Percentiles rank a stretch among this genome's conserved stretches.
Evolutionary conservation across 2,888 invertebrate genomes (phyloP).

Genomic region (Cynaeus angustus): DNA sequence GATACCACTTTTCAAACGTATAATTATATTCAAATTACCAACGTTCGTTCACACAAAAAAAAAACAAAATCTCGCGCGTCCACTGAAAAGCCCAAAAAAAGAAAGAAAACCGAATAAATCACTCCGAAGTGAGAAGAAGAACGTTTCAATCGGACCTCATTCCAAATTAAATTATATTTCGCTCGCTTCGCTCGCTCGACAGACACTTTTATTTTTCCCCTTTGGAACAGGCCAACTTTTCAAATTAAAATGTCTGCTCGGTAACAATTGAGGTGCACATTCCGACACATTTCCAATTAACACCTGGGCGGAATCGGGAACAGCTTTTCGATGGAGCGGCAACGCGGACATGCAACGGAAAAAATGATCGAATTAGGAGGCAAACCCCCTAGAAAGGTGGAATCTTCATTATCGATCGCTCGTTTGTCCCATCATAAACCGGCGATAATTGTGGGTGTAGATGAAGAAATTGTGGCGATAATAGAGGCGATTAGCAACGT

Average conservation of each 20-base stretch:
- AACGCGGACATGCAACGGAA: no score
- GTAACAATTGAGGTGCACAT: conserved; percentile 66
- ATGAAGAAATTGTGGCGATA: conserved; percentile 42
- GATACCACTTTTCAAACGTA: conserved; percentile 56
- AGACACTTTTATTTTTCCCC: conserved; percentile 42
- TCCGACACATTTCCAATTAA: conserved; percentile 69
- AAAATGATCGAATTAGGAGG: no score
- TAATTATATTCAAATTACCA: conserved; percentile 62
- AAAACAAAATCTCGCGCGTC: conserved; percentile 25
- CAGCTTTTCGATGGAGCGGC: not conserved
- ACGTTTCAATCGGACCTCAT: conserved; percentile 66
- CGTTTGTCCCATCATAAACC: not conserved
- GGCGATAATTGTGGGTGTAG: conserved; percentile 43
- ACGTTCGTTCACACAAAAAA: conserved; percentile 52
- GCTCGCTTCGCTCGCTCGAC: conserved; percentile 61
- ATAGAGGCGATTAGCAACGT: conserved; percentile 43
- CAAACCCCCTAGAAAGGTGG: no score
- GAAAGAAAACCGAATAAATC: conserved; percentile 58
- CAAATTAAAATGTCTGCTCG: conserved; percentile 68
- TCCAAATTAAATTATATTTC: conserved; percentile 68
- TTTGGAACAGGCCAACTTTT: conserved; percentile 61
- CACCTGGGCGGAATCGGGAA: conserved; percentile 60
- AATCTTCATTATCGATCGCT: not conserved
- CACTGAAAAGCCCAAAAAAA: conserved; percentile 27
- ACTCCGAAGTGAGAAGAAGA: conserved; percentile 65